Conservation (phyloP, 2,113 vertebrate genomes). For the Tretioscincus oriximinensis region DNA sequence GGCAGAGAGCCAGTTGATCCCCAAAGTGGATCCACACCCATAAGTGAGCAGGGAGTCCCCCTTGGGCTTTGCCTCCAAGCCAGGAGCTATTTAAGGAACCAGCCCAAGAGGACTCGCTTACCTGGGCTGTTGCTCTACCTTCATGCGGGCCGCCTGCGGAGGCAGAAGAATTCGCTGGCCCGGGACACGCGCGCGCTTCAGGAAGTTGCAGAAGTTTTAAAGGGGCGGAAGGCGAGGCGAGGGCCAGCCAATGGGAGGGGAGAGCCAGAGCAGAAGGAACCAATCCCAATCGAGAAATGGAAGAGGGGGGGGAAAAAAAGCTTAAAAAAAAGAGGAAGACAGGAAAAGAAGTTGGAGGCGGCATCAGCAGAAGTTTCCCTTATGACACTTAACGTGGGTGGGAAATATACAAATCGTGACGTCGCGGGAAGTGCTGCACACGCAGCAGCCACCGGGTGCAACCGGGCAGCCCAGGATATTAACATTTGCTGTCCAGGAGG, state of each 20-base stretch:
- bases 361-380: background rate
- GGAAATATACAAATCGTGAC: too few relatives aligned
- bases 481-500: too few relatives aligned
- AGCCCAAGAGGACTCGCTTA: background rate
- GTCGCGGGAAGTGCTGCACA: too few relatives aligned
- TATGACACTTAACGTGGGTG: background rate
- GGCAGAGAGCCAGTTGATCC: background rate
- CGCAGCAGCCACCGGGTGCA: too few relatives aligned
- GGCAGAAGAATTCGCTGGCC: background rate
- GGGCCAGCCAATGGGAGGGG: constrained; percentile 22
- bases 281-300: background rate
- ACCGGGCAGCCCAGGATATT: too few relatives aligned
- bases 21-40: background rate
- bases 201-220: constrained; percentile 1
- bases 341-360: background rate
- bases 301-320: too few relatives aligned
- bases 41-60: too few relatives aligned
- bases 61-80: too few relatives aligned
- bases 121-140: background rate
- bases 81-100: too few relatives aligned
- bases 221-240: background rate
- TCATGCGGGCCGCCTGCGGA: background rate
- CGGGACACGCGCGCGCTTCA: background rate
- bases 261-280: background rate
- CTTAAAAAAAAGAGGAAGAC: too few relatives aligned